A percentile compares a stretch with the other conserved stretches of the same genome.
phyloP scores from a whole-genome alignment of 1,140 invertebrate species.

The Diploscapter pachys region DNA sequence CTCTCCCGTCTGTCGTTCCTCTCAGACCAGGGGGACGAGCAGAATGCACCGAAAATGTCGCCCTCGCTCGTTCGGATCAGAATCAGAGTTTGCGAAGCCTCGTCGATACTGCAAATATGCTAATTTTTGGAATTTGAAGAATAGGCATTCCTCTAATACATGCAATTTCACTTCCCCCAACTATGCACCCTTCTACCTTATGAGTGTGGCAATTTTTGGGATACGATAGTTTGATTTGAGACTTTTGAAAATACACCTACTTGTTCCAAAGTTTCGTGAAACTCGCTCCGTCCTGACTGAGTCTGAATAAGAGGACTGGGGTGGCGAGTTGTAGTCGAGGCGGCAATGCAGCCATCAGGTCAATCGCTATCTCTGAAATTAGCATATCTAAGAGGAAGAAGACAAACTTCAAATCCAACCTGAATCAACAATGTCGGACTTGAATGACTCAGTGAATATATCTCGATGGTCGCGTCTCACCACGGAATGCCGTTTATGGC shows the following conservation, averaged over 20 bases:
- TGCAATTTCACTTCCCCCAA: neutral
- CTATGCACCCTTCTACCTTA: no score
- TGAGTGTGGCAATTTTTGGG: no score
- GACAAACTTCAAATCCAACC: constrained; percentile 31
- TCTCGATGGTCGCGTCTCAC: constrained; percentile 21
- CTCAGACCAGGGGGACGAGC: constrained; percentile 48
- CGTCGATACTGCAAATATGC: constrained; percentile 47
- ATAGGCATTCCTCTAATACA: neutral
- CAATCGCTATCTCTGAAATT: constrained; percentile 46
- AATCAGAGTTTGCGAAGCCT: constrained; percentile 52
- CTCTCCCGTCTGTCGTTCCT: constrained; percentile 40
- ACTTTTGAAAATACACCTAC: constrained; percentile 1
- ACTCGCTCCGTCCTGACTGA: constrained; percentile 52
- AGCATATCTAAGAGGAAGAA: constrained; percentile 39
- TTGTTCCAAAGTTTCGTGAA: constrained; percentile 55
- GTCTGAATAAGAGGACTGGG: constrained; percentile 46
- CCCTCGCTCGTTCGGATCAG: constrained; percentile 46
- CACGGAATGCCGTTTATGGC: neutral
- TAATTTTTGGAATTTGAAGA: no score
- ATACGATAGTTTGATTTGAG: no score
- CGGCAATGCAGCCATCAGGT: constrained; percentile 51
- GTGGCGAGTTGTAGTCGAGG: constrained; percentile 53
- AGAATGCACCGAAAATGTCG: constrained; percentile 56
- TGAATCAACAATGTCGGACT: constrained; percentile 22
- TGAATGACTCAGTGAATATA: constrained; percentile 23